These are phyloP conservation scores for Calcarius ornatus DNA, from an alignment of 2,113 vertebrate species.

Conservation along the genomic window DNA sequence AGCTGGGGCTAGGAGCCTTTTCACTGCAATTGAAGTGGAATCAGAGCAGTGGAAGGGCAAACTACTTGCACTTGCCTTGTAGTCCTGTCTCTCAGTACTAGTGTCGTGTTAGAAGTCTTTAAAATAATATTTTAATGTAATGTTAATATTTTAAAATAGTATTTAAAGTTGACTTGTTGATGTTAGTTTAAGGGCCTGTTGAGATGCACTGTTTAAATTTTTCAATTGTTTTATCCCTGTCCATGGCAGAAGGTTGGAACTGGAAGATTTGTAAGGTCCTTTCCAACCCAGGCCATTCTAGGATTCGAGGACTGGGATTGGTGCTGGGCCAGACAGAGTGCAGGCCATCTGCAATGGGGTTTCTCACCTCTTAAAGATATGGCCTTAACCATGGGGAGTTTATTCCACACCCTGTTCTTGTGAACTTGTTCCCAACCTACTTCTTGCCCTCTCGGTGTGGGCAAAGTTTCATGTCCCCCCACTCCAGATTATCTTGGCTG, in stretches of 20 bases:
- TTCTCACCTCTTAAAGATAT: background rate
- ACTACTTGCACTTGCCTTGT: background rate
- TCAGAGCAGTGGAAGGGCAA: background rate
- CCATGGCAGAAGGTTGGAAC: background rate
- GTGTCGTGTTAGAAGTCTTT: background rate
- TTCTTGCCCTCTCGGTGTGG: background rate
- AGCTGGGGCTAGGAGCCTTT: background rate
- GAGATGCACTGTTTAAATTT: background rate
- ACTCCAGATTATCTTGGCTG: background rate
- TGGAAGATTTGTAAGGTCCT: background rate
- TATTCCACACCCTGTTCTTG: background rate
- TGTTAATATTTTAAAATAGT: background rate
- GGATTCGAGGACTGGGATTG: background rate
- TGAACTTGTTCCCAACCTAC: background rate
- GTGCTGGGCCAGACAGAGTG: background rate
- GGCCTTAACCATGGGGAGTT: background rate
- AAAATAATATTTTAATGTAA: background rate
- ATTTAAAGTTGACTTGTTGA: background rate
- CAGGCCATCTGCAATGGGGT: background rate
- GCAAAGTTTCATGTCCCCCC: background rate
- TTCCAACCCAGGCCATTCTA: background rate
- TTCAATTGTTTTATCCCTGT: background rate
- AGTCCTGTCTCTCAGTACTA: background rate
- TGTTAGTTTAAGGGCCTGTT: background rate
- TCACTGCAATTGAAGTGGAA: background rate